Percentiles rank a stretch among this genome's conserved stretches.
These are phyloP conservation scores for Picathartes gymnocephalus DNA, from an alignment of 2,113 vertebrate genomes.

Conservation along the genomic window DNA sequence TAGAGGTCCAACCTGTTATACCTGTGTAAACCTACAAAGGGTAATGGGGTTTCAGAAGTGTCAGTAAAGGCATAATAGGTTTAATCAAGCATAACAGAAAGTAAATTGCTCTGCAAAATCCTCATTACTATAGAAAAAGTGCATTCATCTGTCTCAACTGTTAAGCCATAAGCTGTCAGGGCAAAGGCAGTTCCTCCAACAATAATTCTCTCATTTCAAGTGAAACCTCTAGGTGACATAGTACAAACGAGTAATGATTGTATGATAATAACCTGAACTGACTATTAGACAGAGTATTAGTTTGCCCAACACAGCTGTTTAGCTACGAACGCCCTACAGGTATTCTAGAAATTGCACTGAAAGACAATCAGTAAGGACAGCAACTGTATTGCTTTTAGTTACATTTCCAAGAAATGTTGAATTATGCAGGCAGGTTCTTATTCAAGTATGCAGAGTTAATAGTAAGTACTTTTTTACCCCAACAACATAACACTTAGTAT, in stretches of 20 bases:
- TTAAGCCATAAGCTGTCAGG: neutral
- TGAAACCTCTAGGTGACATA: slow-evolving; percentile 19
- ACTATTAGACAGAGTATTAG: neutral
- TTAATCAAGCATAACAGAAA: slow-evolving; percentile 61
- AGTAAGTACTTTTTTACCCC: neutral
- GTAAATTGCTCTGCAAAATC: slow-evolving; percentile 56
- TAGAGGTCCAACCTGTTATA: slow-evolving; percentile 55
- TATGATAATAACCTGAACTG: neutral
- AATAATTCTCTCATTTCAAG: slow-evolving; percentile 6
- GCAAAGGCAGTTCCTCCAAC: neutral
- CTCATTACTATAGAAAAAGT: slow-evolving; percentile 43
- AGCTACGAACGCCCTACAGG: neutral
- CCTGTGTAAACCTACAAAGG: slow-evolving; percentile 44
- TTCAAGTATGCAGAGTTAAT: neutral
- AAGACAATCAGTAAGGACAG: neutral
- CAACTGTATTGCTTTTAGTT: neutral
- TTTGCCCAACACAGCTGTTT: neutral
- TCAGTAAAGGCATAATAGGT: slow-evolving; percentile 49
- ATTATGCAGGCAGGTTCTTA: neutral
- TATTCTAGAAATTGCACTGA: neutral
- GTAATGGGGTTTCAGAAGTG: slow-evolving; percentile 56
- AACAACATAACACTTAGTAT: neutral
- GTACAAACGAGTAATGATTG: slow-evolving; percentile 1
- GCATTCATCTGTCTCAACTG: slow-evolving; percentile 36
- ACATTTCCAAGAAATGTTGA: neutral